These are phyloP conservation scores for Nycticebus coucang DNA, from an alignment of 2,113 vertebrate genomes.

Conservation along the genomic window DNA sequence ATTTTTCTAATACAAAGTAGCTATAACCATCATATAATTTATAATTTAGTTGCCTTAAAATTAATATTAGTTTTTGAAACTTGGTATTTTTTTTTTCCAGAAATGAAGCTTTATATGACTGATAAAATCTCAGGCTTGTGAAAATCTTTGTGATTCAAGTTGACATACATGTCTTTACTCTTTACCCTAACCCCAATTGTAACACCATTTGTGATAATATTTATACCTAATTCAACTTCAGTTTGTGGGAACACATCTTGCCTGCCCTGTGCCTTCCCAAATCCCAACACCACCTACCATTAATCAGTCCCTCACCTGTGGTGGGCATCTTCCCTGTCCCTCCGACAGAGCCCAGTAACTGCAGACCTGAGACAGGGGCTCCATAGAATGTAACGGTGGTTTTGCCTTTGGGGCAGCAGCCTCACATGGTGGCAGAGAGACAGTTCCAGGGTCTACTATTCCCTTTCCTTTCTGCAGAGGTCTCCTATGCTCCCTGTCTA, in stretches of 20 bases:
- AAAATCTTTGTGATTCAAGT: neutral
- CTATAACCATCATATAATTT: neutral
- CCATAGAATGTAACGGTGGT: neutral
- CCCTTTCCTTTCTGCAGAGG: neutral
- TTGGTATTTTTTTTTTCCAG: neutral
- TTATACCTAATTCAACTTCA: neutral
- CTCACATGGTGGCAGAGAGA: neutral
- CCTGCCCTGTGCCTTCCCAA: neutral
- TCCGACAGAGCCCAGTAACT: neutral
- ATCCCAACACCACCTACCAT: no score
- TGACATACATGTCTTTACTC: neutral
- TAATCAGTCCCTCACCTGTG: no score
- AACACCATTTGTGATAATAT: neutral
- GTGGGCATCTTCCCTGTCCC: neutral
- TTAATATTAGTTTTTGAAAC: neutral
- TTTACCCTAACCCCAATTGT: neutral
- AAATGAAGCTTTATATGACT: neutral
- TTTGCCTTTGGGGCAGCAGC: neutral
- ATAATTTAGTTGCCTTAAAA: neutral
- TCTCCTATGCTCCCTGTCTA: neutral
- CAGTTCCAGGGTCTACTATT: neutral
- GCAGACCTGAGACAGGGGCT: neutral
- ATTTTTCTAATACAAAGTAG: neutral
- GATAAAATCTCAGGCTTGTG: neutral
- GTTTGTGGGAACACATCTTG: neutral